Evolutionary conservation across 1,140 invertebrate species (phyloP).

Genomic region (Aplysia californica): DNA sequence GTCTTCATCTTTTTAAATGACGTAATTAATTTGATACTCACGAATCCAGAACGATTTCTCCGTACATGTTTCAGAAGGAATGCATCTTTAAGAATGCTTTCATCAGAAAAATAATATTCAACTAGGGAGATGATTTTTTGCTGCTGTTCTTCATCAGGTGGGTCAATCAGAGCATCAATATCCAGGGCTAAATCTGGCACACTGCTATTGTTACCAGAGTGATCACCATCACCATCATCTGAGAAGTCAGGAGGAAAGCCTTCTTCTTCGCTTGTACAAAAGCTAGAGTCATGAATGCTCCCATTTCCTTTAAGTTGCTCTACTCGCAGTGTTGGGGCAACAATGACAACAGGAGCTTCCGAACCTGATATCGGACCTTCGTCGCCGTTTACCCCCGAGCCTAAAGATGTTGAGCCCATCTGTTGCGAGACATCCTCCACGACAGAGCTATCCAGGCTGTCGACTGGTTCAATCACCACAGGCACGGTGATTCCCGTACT

Average conservation of each 20-base stretch:
- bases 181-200: conserved; percentile 16
- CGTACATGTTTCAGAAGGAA: conserved; percentile 95
- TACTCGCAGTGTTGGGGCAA: conserved; percentile 43
- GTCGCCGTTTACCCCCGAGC: conserved; percentile 41
- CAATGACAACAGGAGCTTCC: conserved; percentile 33
- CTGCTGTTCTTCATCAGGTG: conserved; percentile 58
- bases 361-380: conserved; percentile 40
- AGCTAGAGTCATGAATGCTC: conserved; percentile 34
- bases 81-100: conserved; percentile 93
- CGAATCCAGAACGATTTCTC: conserved; percentile 93
- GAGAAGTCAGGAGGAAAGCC: conserved; percentile 40
- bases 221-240: conserved; percentile 48
- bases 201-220: conserved; percentile 33
- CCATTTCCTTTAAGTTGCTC: conserved; percentile 51
- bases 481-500: conserved; percentile 15
- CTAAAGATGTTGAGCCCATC: conserved; percentile 35
- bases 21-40: conserved; percentile 92
- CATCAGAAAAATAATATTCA: conserved; percentile 92
- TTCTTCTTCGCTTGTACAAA: conserved; percentile 57
- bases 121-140: conserved; percentile 64
- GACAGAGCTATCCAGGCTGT: conserved; percentile 32
- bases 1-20: conserved; percentile 81
- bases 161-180: conserved; percentile 46
- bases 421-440: conserved; percentile 39
- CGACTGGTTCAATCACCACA: conserved; percentile 25